phyloP scores from a whole-genome alignment of 1,140 invertebrate genomes.

The Anastrepha ludens region DNA sequence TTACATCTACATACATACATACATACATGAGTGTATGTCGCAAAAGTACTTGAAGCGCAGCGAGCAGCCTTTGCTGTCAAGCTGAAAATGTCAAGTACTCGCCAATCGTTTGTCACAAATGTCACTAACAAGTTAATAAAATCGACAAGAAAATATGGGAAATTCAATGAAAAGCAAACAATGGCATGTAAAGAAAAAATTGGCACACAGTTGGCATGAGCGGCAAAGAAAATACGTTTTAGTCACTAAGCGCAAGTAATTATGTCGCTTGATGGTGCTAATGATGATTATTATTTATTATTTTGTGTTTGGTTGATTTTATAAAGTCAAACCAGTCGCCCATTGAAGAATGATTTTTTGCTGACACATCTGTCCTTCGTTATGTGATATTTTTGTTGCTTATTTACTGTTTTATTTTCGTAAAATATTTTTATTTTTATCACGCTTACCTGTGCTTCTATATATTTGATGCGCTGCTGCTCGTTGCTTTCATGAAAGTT shows the following conservation, averaged over 20 bases:
- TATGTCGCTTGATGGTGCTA: not conserved
- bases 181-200: not conserved
- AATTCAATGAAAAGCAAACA: not conserved
- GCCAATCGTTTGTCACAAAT: not conserved
- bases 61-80: not conserved
- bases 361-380: not conserved
- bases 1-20: not conserved
- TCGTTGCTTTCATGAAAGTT: not conserved
- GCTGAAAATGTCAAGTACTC: slow-evolving; percentile 1
- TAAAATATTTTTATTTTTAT: not conserved
- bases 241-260: not conserved
- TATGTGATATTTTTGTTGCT: not conserved
- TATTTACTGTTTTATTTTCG: not conserved
- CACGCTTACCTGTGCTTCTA: slow-evolving; percentile 6
- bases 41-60: not conserved
- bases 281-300: not conserved
- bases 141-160: not conserved
- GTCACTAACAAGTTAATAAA: not conserved
- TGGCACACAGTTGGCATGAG: not conserved
- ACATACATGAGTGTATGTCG: not conserved
- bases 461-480: not conserved
- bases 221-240: not conserved
- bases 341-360: not conserved
- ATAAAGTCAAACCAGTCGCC: not conserved
- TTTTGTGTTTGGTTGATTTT: not conserved